These are phyloP conservation scores for Myoxocephalus aenaeus DNA, from an alignment of 2,797 vertebrate genomes.

Conservation along the genomic window DNA sequence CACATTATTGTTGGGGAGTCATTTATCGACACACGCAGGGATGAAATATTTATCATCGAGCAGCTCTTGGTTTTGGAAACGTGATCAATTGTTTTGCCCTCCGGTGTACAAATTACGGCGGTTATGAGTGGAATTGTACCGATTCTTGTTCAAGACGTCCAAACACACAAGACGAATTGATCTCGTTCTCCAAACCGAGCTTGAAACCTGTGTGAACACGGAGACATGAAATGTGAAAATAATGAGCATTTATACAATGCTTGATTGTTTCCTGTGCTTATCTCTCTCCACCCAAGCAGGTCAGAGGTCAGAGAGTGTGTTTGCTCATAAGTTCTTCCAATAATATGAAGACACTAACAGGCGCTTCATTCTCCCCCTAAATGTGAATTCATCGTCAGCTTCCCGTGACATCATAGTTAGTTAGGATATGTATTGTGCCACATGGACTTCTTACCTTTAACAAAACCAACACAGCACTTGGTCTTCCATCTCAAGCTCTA, in stretches of 20 bases:
- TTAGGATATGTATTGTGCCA: too few species aligned
- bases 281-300: too few species aligned
- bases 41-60: slow-evolving; percentile 72
- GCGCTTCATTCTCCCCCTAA: too few species aligned
- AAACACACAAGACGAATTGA: slow-evolving; percentile 38
- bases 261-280: too few species aligned
- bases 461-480: too few species aligned
- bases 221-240: background rate
- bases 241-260: too few species aligned
- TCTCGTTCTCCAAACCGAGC: slow-evolving; percentile 12
- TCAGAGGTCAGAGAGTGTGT: too few species aligned
- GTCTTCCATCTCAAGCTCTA: too few species aligned
- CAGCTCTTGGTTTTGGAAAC: slow-evolving; percentile 58
- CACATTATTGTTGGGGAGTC: slow-evolving; percentile 40
- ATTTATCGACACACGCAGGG: slow-evolving; percentile 37
- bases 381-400: too few species aligned
- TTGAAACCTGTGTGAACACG: slow-evolving; percentile 6
- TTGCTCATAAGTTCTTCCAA: too few species aligned
- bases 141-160: slow-evolving; percentile 53
- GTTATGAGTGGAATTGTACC: slow-evolving; percentile 51
- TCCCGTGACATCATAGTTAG: too few species aligned
- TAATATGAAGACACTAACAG: background rate
- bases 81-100: slow-evolving; percentile 62
- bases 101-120: slow-evolving; percentile 57
- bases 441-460: too few species aligned